Evolutionary conservation across 1,140 invertebrate species (phyloP).

Genomic region (Venturia canescens): DNA sequence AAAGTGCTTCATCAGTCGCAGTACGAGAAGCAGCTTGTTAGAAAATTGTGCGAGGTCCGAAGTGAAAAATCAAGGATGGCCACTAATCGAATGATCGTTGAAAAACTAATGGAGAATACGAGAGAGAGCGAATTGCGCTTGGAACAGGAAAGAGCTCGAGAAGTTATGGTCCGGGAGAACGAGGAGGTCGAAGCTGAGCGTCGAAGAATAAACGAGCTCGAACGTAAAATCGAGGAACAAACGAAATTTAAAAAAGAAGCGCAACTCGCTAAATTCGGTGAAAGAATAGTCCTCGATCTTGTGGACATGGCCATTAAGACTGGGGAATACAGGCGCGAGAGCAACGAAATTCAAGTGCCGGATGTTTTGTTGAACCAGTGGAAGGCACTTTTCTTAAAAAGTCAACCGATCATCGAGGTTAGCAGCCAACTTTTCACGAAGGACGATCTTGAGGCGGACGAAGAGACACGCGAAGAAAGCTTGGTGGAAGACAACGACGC

Average conservation of each 20-base stretch:
- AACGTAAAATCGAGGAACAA: constrained; percentile 75
- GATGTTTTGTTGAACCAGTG: constrained; percentile 75
- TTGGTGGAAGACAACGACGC: constrained; percentile 59
- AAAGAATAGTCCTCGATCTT: constrained; percentile 75
- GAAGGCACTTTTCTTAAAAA: constrained; percentile 76
- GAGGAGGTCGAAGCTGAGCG: constrained; percentile 77
- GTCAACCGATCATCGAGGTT: constrained; percentile 74
- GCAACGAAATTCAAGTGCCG: constrained; percentile 68
- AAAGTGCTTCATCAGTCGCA: constrained; percentile 79
- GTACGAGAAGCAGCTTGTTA: constrained; percentile 81
- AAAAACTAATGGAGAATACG: constrained; percentile 74
- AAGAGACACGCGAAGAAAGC: constrained; percentile 47
- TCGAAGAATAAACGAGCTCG: constrained; percentile 75
- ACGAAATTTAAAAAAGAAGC: constrained; percentile 66
- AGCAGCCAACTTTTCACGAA: constrained; percentile 55
- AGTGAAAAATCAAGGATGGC: constrained; percentile 77
- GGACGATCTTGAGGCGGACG: constrained; percentile 30
- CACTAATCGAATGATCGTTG: constrained; percentile 75
- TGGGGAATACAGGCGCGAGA: constrained; percentile 72
- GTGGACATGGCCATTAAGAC: constrained; percentile 76
- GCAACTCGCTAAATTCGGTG: constrained; percentile 76
- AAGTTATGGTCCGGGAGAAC: constrained; percentile 71
- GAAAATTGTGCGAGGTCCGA: constrained; percentile 79
- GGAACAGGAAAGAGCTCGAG: constrained; percentile 73
- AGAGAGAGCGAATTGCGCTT: constrained; percentile 74